Evolutionary conservation across 64 coral and sea anemone genomes (phyloP).

Genomic region (Platygyra sinensis): DNA sequence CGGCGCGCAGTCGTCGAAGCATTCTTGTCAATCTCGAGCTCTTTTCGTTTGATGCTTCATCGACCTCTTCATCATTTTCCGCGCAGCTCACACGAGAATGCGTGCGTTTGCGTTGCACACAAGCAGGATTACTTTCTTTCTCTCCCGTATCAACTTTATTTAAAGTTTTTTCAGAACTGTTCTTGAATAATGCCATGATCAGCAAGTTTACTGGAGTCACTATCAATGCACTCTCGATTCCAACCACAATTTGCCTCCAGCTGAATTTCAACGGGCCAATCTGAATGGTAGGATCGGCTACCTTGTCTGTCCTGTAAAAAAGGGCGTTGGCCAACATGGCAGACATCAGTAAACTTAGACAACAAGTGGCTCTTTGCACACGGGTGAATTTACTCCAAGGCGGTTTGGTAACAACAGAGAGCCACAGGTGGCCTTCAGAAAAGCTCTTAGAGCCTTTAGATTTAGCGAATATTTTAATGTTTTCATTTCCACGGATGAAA

Average conservation of each 20-base stretch:
- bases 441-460: neutral
- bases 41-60: neutral
- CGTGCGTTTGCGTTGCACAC: neutral
- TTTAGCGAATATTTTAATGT: conserved; percentile 22
- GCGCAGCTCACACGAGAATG: no score
- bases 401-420: conserved; percentile 53
- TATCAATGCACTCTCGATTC: conserved; percentile 52
- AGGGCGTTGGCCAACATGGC: no score
- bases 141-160: neutral
- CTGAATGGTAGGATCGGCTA: no score
- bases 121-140: neutral
- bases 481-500: neutral
- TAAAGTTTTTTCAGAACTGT: neutral
- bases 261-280: conserved; percentile 59
- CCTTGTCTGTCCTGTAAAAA: no score
- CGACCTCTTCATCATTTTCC: neutral
- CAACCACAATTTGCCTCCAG: conserved; percentile 66
- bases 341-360: no score
- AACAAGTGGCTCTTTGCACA: no score
- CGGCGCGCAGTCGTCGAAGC: neutral
- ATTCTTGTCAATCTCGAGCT: neutral
- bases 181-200: conserved; percentile 24
- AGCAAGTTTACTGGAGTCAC: conserved; percentile 36
- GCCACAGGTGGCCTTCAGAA: conserved; percentile 50
- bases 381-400: conserved; percentile 47